Evolutionary conservation across 2,113 vertebrate genomes (phyloP), one percentile per base, ranked within the genome.

Genomic region (Physeter macrocephalus): DNA sequence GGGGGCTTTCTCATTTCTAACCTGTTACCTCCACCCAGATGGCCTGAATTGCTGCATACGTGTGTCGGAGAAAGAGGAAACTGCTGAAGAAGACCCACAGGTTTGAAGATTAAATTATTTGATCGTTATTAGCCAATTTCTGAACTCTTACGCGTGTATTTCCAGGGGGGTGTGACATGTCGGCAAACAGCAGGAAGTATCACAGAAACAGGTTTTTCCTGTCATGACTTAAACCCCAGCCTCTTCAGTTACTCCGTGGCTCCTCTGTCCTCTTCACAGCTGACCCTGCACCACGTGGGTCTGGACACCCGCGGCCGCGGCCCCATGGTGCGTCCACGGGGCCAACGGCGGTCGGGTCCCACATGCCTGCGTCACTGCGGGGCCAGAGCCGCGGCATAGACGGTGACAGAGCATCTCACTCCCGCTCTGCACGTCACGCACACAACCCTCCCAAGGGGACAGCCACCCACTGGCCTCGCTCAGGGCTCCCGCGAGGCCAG

Each of bases 71-170:
- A 96, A 96, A 88, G 97, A 95, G 95, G 94, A 97, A 91, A 96
- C 98, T 98, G 97, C 96, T 97, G 98, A 98, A 97, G 97, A 98
- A 98, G 98, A 96, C 97, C 71, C 81, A 97, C 62, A 97, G 90
- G 59, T 90, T 66, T 94, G 97, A 98, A 98, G 89, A 98, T 98
- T 98, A 98, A 98, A 98, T 98, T 98, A 99, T 98, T 98, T 98
- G 77, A 95, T 88, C 93, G 89, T 34, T 97, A 94, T 83, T 82
- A 94, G 84, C 59, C 67, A 95, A 95, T 97, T 97, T 97, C 88
- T 98, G 95, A 98, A 74, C 93, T 95, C 95, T 95, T 98, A 96
- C 94, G 95, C 97, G 94, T 97, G 90, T 97, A 91, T 97, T 97
- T 97, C 92, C 97, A 84, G 98, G 89, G 98, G 98, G 98, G 98